Evolutionary conservation across 2,113 vertebrate genomes (phyloP).

Genomic region (Climacteris rufus): DNA sequence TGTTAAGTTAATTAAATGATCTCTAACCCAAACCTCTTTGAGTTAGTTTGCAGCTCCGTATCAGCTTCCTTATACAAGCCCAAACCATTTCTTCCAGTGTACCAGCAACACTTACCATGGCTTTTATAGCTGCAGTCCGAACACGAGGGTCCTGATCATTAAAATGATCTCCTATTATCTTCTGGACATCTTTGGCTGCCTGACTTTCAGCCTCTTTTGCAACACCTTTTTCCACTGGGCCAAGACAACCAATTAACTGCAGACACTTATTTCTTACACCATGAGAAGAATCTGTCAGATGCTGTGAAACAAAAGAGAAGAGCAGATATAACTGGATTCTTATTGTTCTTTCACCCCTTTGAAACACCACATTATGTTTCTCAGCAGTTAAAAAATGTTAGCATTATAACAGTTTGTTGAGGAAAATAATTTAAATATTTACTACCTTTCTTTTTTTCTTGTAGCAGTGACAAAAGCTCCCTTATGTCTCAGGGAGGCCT

Average conservation of each 20-base stretch:
- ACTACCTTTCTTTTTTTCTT: neutral
- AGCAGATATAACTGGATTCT: neutral
- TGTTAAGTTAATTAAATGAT: neutral
- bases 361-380: neutral
- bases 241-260: conserved; percentile 90
- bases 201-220: conserved; percentile 80
- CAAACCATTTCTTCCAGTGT: neutral
- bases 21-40: neutral
- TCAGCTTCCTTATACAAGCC: neutral
- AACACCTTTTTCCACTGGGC: conserved; percentile 77
- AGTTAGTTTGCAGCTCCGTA: neutral
- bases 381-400: neutral
- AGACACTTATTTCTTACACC: conserved; percentile 95
- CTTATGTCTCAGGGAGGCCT: neutral
- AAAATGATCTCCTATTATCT: conserved; percentile 93
- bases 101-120: conserved; percentile 79
- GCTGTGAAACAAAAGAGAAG: conserved; percentile 55
- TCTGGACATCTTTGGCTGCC: conserved; percentile 83
- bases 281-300: conserved; percentile 89
- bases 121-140: conserved; percentile 93
- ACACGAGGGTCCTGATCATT: conserved; percentile 93
- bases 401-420: neutral
- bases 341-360: neutral
- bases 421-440: neutral
- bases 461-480: neutral